A percentile compares a stretch with the other conserved stretches of the same genome.
Conservation (phyloP, 2,888 invertebrate species). For the Erynnis tages region DNA sequence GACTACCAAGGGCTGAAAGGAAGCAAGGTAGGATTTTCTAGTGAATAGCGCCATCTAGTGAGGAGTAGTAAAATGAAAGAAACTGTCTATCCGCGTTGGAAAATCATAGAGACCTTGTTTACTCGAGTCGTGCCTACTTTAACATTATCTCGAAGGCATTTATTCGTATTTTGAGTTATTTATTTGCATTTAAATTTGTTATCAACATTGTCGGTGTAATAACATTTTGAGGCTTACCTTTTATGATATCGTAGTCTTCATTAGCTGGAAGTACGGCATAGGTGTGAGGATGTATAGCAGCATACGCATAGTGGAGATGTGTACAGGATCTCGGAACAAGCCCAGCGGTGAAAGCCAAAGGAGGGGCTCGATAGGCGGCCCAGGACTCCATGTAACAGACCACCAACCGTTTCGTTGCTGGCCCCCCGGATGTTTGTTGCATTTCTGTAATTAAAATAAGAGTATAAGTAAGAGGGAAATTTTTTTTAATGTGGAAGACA, state of each 20-base stretch:
- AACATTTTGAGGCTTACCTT: no score
- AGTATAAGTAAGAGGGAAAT: no score
- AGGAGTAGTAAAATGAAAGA: no score
- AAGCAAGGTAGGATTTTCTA: no score
- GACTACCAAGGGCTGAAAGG: no score
- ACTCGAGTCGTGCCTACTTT: background rate
- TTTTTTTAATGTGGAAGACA: no score
- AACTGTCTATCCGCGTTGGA: no score
- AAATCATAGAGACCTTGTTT: no score
- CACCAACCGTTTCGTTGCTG: conserved; percentile 63
- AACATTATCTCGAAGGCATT: background rate
- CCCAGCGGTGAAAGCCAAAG: conserved; percentile 83
- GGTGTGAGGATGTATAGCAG: conserved; percentile 85
- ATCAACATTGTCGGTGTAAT: no score
- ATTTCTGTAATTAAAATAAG: conserved; percentile 46
- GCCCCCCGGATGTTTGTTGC: conserved; percentile 59
- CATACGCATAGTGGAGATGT: conserved; percentile 88
- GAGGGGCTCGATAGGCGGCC: conserved; percentile 85
- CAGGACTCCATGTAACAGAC: conserved; percentile 87
- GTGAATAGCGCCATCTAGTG: no score
- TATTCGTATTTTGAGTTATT: background rate
- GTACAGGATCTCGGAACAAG: conserved; percentile 86
- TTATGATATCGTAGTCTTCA: conserved; percentile 86
- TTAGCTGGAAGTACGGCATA: conserved; percentile 84
- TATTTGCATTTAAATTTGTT: no score